Base-by-base conservation (phyloP, 2,888 invertebrate species). In the Pelosia muscerda region DNA sequence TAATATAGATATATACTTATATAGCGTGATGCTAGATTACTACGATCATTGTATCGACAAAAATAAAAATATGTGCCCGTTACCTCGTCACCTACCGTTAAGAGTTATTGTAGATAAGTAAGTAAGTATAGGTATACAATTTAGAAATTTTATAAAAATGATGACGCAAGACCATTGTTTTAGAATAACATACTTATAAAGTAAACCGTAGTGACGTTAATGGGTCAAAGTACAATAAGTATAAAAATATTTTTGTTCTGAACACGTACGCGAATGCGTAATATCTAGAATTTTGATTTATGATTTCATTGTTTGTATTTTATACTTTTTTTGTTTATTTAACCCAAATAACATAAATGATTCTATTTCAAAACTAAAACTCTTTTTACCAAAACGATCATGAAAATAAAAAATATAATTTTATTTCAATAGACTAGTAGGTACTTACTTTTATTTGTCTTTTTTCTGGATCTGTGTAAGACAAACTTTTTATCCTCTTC, bases 391-490 rank as follows among this genome's bases (percentile, higher is more conserved):
- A 11, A 23, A 3, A 23, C 22, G 1, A 54, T 4, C 19, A n/a
- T n/a, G n/a, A 26, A n/a, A 42, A 26, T 60, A 8, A 26, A 26
- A 61, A 61, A 49, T 26, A n/a, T n/a, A 57, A 57, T 31, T 28
- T 28, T 19, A 26, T 38, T n/a, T 19, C 13, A 54, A 54, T 23
- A 23, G 3, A n/a, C 6, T n/a, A 55, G 11, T 23, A 15, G 23
- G 2, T 19, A 64, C 68, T 64, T 75, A 95, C 94, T 89, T 92
- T 92, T 67, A 95, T 94, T 60, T 82, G 87, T 70, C 95, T 85
- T 65, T 91, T 91, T 68, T 95, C 95, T 0, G 92, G 90, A 75
- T 95, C 95, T 26, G 73, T 85, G 76, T 89, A 95, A 8, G 90
- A 86, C 63, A 94, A 83, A 49, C 82, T 86, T 77, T 92, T 90